Percentiles rank a stretch among this genome's conserved stretches.
phyloP scores from a whole-genome alignment of 2,888 invertebrate species.

The Tetranychus piercei region DNA sequence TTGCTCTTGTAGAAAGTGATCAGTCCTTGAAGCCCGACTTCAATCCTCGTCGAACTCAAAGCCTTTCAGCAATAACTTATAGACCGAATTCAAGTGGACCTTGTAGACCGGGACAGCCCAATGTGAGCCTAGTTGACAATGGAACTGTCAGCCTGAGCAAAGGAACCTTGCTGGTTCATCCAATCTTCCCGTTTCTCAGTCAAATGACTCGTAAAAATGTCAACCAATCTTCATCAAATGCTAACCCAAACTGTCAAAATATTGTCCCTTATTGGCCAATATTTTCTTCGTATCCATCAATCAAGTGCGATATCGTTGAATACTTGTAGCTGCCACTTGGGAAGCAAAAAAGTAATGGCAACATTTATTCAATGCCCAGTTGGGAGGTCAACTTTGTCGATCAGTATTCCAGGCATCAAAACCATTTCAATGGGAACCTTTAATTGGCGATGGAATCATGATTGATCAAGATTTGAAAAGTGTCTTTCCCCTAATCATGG shows the following conservation, averaged over 20 bases:
- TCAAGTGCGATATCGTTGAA: constrained; percentile 86
- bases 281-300: constrained; percentile 58
- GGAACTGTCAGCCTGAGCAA: not conserved
- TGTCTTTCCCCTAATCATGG: too few species aligned
- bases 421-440: too few species aligned
- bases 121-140: not conserved
- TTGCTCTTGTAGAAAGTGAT: not conserved
- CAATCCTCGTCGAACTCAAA: constrained; percentile 1
- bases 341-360: not conserved
- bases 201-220: not conserved
- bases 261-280: constrained; percentile 16
- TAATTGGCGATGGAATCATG: too few species aligned
- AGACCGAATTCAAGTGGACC: not conserved
- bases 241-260: not conserved
- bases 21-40: not conserved
- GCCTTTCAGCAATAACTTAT: not conserved
- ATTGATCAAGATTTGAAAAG: too few species aligned
- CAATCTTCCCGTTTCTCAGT: not conserved
- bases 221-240: not conserved
- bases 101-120: not conserved
- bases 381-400: too few species aligned
- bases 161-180: not conserved
- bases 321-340: constrained; percentile 44
- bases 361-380: not conserved
- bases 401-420: too few species aligned